phyloP scores from a whole-genome alignment of 2,888 invertebrate species.

The Esperia sulphurella region DNA sequence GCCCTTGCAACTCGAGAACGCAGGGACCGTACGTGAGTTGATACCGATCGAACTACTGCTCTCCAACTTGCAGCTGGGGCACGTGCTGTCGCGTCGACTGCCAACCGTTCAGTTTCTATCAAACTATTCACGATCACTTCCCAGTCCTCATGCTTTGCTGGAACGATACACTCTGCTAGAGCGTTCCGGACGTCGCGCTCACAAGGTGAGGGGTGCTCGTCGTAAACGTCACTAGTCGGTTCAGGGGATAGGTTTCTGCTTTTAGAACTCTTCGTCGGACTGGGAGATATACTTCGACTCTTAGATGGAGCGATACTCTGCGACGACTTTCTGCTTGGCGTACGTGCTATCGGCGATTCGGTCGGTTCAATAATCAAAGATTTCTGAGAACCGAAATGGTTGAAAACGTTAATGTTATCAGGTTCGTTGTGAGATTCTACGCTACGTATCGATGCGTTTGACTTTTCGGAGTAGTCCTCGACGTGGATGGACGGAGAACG shows the following conservation, averaged over 20 bases:
- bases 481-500: conserved; percentile 58
- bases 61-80: conserved; percentile 84
- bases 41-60: conserved; percentile 84
- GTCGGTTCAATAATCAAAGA: conserved; percentile 17
- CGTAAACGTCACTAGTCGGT: conserved; percentile 30
- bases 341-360: conserved; percentile 14
- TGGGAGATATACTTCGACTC: conserved; percentile 31
- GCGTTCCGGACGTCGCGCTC: conserved; percentile 61
- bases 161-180: conserved; percentile 58
- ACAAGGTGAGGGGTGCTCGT: conserved; percentile 23
- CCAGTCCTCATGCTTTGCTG: conserved; percentile 88
- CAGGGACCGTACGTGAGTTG: conserved; percentile 90
- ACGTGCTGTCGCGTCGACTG: conserved; percentile 83
- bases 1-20: conserved; percentile 95
- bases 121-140: conserved; percentile 88
- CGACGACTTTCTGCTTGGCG: conserved; percentile 33
- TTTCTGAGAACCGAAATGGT: conserved; percentile 24
- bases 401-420: background rate
- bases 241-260: conserved; percentile 44
- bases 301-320: conserved; percentile 29
- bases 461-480: conserved; percentile 59
- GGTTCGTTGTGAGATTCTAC: conserved; percentile 25
- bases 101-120: conserved; percentile 83
- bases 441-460: conserved; percentile 31
- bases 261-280: conserved; percentile 24